Conservation (phyloP, 2,888 invertebrate genomes). For the Scaptomyza caliginosa region DNA sequence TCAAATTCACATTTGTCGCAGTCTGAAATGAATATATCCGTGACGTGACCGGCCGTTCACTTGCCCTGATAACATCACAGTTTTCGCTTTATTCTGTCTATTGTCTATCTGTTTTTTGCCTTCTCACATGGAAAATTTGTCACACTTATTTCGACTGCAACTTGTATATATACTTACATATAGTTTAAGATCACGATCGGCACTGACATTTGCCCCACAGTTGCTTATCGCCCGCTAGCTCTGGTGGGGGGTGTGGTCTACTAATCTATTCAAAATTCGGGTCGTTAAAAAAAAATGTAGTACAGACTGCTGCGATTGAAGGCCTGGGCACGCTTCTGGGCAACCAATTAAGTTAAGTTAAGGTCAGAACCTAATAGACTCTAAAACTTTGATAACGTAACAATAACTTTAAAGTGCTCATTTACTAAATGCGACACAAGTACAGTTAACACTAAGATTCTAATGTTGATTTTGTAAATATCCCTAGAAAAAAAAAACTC, state of each 20-base stretch:
- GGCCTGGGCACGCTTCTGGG: constrained; percentile 41
- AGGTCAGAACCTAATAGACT: constrained; percentile 24
- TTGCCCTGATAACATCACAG: constrained; percentile 52
- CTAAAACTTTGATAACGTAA: constrained; percentile 61
- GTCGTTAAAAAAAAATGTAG: constrained; percentile 31
- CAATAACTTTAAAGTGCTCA: not conserved
- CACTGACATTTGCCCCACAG: constrained; percentile 8
- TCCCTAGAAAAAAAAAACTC: not conserved
- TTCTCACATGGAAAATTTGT: constrained; percentile 28
- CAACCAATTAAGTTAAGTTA: constrained; percentile 36
- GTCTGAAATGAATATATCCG: constrained; percentile 53
- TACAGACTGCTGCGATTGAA: constrained; percentile 3
- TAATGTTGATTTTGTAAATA: not conserved
- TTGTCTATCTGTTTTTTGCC: not conserved
- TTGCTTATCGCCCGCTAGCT: constrained; percentile 27
- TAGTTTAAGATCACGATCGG: constrained; percentile 27
- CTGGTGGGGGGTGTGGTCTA: not conserved
- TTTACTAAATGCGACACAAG: no score
- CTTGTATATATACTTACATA: constrained; percentile 3
- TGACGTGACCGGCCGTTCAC: constrained; percentile 54
- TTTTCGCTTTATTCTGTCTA: constrained; percentile 14
- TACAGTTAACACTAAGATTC: constrained; percentile 18
- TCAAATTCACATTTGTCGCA: constrained; percentile 48
- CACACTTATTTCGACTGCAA: constrained; percentile 27
- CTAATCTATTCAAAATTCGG: constrained; percentile 38